Evolutionary conservation across 1,140 invertebrate genomes (phyloP).

Genomic region (Melitaea cinxia): DNA sequence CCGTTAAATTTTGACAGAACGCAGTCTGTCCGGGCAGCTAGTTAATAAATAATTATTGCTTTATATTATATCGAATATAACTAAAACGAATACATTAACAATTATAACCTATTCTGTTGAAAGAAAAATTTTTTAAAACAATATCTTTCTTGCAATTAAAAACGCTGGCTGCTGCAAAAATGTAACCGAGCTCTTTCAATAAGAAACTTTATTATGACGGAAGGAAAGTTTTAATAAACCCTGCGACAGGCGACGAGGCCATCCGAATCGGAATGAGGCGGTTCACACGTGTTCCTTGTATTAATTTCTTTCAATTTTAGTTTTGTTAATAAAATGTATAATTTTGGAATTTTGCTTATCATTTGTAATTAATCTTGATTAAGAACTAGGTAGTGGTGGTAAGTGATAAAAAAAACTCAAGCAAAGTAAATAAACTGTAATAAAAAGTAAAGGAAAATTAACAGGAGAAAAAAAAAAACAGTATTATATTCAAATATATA

Average conservation of each 20-base stretch:
- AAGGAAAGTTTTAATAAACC: constrained; percentile 65
- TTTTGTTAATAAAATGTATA: no score
- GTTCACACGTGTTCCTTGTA: constrained; percentile 35
- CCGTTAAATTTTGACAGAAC: no score
- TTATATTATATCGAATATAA: neutral
- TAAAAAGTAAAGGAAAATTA: no score
- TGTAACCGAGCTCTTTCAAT: constrained; percentile 38
- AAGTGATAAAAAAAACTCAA: no score
- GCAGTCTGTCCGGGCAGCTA: no score
- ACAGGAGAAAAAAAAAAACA: no score
- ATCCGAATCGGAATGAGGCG: constrained; percentile 25
- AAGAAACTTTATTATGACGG: constrained; percentile 59
- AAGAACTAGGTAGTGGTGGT: no score
- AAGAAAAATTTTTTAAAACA: neutral
- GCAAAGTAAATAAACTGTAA: no score
- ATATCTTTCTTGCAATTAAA: constrained; percentile 1
- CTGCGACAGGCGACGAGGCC: constrained; percentile 41
- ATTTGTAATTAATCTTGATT: no score
- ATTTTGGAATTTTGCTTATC: no score
- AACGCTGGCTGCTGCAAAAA: neutral
- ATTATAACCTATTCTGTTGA: neutral
- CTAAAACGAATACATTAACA: neutral
- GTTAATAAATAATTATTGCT: no score
- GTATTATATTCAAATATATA: no score
- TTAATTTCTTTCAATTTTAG: neutral